Evolutionary conservation across 1,140 invertebrate species (phyloP), one percentile per base, ranked within the genome.

Genomic region (Bradysia coprophila): DNA sequence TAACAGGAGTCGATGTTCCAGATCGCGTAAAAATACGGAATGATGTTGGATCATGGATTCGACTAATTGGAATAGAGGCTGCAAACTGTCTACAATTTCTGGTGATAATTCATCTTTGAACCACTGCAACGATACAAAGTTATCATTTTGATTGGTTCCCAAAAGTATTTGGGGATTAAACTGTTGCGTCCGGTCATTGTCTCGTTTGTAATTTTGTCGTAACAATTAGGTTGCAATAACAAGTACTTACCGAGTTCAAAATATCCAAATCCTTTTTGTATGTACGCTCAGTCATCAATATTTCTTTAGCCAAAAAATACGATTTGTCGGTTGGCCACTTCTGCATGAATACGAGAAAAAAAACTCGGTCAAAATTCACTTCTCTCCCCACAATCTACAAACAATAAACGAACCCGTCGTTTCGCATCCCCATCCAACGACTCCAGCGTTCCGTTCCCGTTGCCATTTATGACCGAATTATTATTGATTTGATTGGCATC

Each of bases 201-300:
- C 13, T 28, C 13, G 24, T 28, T 28, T 28, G 6, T 28, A 28
- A 28, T 8, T 28, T 13, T 8, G 24, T 28, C 6, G 13, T 28
- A 6, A 28, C 24, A 28, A 28, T 28, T 28, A 28, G 13, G n/a
- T n/a, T n/a, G 24, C 24, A 28, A 28, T 28, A 28, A 13, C 24
- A 28, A 28, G 20, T 37, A 52, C 75, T 68, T 65, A 88, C 83
- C 50, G 78, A 67, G 57, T 86, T 89, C 43, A 96, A 73, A 31
- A 95, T 81, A 62, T 94, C 88, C 46, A 97, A 63, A 59, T 96
- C 90, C 51, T 92, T 88, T 53, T 89, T 90, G 61, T 93, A 97
- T 0, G 91, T 95, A 46, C 91, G 65, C 57, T 96, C 92, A 1
- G 90, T 95, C 85, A 93, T 93, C 5, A 95, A 66, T 40, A 97